Evolutionary conservation across 2,113 vertebrate genomes (phyloP).

Genomic region (Campylomormyrus tamandua): DNA sequence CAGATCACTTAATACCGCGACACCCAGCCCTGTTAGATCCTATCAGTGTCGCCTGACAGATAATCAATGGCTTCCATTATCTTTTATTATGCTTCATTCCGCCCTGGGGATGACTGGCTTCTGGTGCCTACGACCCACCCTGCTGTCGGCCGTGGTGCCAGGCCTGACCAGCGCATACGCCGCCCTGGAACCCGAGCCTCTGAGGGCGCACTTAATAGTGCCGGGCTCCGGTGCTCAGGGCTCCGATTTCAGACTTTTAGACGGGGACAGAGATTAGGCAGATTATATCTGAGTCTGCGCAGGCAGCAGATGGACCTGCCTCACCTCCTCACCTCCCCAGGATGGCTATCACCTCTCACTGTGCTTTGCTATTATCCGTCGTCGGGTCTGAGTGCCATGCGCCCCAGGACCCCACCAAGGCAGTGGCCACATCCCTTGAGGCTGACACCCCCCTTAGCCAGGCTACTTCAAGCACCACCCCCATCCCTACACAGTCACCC

Average conservation of each 20-base stretch:
- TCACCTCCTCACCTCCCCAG: not conserved
- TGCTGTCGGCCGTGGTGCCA: not conserved
- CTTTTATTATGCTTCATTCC: conserved; percentile 22
- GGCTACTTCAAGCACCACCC: not conserved
- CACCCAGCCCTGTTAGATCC: conserved; percentile 26
- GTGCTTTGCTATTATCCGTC: not conserved
- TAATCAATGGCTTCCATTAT: conserved; percentile 31
- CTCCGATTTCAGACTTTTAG: not conserved
- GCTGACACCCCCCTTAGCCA: not conserved
- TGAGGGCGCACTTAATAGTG: not conserved
- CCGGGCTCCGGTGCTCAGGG: not conserved
- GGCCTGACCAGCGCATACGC: not conserved
- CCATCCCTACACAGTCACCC: not conserved
- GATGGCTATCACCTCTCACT: not conserved
- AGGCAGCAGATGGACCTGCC: not conserved
- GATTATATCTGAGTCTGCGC: not conserved
- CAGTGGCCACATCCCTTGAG: not conserved
- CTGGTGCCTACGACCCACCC: not conserved
- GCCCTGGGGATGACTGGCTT: conserved; percentile 19
- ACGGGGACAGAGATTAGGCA: not conserved
- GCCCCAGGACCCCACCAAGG: not conserved
- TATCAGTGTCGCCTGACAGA: conserved; percentile 32
- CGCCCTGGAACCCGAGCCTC: not conserved
- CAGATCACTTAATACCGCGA: conserved; percentile 33
- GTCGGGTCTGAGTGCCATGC: not conserved